phyloP scores from a whole-genome alignment of 2,113 vertebrate genomes.

The Mastomys coucha region DNA sequence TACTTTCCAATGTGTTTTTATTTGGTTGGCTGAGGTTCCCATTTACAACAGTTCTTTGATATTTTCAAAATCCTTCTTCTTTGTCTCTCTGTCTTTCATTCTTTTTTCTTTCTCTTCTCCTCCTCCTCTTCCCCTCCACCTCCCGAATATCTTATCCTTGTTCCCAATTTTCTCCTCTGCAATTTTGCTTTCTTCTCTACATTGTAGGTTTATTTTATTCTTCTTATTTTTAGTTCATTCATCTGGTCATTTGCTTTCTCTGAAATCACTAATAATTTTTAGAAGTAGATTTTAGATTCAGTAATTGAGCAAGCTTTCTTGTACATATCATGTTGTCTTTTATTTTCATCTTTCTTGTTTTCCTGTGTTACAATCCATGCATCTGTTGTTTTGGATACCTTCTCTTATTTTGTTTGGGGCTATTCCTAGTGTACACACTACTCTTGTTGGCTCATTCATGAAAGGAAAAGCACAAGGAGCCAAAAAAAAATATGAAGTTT shows the following conservation, averaged over 20 bases:
- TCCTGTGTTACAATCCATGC: not conserved
- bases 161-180: not conserved
- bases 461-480: not conserved
- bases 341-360: not conserved
- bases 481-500: not conserved
- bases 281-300: not conserved
- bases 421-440: not conserved
- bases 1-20: not conserved
- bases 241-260: not conserved
- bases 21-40: not conserved
- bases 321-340: not conserved
- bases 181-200: not conserved
- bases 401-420: not conserved
- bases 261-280: not conserved
- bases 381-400: slow-evolving; percentile 5
- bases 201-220: not conserved
- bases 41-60: not conserved
- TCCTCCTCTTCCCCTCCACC: too few species aligned
- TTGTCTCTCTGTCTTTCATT: too few species aligned
- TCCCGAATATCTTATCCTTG: not conserved
- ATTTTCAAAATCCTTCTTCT: not conserved
- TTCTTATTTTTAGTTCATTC: not conserved
- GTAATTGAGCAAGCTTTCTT: not conserved
- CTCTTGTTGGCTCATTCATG: not conserved
- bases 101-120: too few species aligned